Evolutionary conservation across 2,113 vertebrate genomes (phyloP).

Genomic region (Cercocebus atys): DNA sequence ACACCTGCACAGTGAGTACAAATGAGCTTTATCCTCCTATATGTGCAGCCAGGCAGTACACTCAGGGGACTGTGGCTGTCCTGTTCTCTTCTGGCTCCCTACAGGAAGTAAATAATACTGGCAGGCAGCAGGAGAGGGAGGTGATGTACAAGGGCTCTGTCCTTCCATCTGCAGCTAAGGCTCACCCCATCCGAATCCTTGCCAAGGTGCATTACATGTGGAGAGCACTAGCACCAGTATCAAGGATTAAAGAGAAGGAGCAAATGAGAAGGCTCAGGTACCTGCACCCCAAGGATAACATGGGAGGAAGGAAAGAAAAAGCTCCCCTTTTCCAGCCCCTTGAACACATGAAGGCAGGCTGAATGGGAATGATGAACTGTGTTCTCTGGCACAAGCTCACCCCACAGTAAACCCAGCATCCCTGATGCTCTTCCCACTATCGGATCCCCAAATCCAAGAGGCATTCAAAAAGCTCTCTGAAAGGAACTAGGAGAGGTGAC

Average conservation of each 20-base stretch:
- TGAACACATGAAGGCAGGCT: not conserved
- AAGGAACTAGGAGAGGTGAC: not conserved
- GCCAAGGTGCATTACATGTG: not conserved
- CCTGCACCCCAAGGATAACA: not conserved
- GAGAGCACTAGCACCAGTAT: slow-evolving; percentile 11
- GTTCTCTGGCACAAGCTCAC: not conserved
- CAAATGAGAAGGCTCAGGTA: slow-evolving; percentile 19
- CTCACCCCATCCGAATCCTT: not conserved
- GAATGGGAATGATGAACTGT: not conserved
- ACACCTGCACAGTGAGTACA: not conserved
- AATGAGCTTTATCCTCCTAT: not conserved
- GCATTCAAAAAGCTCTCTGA: not conserved
- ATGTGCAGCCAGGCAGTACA: not conserved
- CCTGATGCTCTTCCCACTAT: not conserved
- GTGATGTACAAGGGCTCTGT: not conserved
- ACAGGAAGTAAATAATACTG: slow-evolving; percentile 4
- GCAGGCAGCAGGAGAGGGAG: not conserved
- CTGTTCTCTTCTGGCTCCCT: not conserved
- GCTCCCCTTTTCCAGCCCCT: not conserved
- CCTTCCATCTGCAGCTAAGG: not conserved
- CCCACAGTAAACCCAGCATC: not conserved
- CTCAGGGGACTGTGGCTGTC: not conserved
- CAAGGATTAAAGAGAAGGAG: slow-evolving; percentile 27
- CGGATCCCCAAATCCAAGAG: not conserved
- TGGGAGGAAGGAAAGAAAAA: not conserved